Conservation (phyloP, 92 coral and sea anemone species). For the Heliopora coerulea region DNA sequence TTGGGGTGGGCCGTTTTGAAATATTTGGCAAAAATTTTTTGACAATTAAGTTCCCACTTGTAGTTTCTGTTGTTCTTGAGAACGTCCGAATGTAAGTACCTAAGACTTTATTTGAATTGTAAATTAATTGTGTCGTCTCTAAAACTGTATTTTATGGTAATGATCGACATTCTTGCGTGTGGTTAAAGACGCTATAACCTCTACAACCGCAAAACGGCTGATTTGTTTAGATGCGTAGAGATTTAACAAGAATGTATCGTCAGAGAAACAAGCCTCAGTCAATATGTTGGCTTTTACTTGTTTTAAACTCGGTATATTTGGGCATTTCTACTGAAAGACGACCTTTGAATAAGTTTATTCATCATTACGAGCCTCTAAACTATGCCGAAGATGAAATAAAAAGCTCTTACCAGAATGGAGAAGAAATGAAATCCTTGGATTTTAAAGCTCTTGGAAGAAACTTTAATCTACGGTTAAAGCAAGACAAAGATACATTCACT, state of each 20-base stretch:
- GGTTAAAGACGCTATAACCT: too few species aligned
- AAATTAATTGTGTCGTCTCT: constrained; percentile 32
- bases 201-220: too few species aligned
- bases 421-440: constrained; percentile 56
- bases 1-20: too few species aligned
- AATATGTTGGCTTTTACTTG: neutral
- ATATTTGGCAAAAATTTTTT: too few species aligned
- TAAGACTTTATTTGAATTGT: constrained; percentile 26
- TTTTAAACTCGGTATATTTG: constrained; percentile 1
- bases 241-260: constrained; percentile 7
- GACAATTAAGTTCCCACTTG: too few species aligned
- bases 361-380: constrained; percentile 68
- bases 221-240: too few species aligned
- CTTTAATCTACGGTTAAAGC: constrained; percentile 62
- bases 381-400: constrained; percentile 55
- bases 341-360: constrained; percentile 63
- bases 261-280: neutral
- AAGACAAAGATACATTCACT: constrained; percentile 66
- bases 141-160: neutral
- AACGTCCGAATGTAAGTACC: constrained; percentile 17
- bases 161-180: too few species aligned
- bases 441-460: constrained; percentile 71
- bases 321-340: constrained; percentile 33
- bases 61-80: neutral
- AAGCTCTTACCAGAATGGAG: constrained; percentile 55